These are phyloP conservation scores for Rhagophthalmus giganteus DNA, from an alignment of 2,888 invertebrate genomes.

Conservation along the genomic window DNA sequence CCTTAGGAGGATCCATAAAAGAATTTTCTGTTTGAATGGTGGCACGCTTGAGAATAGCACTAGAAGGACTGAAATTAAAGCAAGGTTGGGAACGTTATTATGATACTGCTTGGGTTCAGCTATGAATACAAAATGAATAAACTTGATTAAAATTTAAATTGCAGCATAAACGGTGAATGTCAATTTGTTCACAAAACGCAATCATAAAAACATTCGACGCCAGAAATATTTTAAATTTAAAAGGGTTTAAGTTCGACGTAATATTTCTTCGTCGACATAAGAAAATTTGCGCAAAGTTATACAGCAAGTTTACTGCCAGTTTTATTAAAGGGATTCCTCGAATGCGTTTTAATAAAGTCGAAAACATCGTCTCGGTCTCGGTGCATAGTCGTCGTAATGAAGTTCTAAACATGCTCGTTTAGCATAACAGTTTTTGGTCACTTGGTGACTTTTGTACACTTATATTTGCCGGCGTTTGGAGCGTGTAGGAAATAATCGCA, in stretches of 20 bases:
- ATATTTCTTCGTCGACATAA: too few species aligned
- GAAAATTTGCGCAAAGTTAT: background rate
- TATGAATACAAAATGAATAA: slow-evolving; percentile 27
- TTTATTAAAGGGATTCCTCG: background rate
- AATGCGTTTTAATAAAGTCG: too few species aligned
- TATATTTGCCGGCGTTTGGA: too few species aligned
- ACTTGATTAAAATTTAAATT: slow-evolving; percentile 28
- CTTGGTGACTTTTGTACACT: too few species aligned
- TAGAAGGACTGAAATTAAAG: slow-evolving; percentile 21
- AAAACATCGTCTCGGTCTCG: too few species aligned
- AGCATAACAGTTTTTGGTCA: too few species aligned
- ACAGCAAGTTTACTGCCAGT: background rate
- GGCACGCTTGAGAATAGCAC: slow-evolving; percentile 10
- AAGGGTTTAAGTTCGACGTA: background rate
- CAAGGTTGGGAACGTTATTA: slow-evolving; percentile 21
- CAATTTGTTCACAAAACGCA: slow-evolving; percentile 18
- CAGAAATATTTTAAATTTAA: slow-evolving; percentile 14
- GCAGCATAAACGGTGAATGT: slow-evolving; percentile 22
- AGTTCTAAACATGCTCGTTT: too few species aligned
- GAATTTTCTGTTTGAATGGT: slow-evolving; percentile 15
- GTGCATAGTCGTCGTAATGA: too few species aligned
- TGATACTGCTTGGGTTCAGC: slow-evolving; percentile 25
- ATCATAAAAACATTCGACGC: slow-evolving; percentile 18
- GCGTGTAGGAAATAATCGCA: too few species aligned
- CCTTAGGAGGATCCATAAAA: slow-evolving; percentile 8